Evolutionary conservation across 2,888 invertebrate genomes (phyloP).

Genomic region (Venusia cambrica): DNA sequence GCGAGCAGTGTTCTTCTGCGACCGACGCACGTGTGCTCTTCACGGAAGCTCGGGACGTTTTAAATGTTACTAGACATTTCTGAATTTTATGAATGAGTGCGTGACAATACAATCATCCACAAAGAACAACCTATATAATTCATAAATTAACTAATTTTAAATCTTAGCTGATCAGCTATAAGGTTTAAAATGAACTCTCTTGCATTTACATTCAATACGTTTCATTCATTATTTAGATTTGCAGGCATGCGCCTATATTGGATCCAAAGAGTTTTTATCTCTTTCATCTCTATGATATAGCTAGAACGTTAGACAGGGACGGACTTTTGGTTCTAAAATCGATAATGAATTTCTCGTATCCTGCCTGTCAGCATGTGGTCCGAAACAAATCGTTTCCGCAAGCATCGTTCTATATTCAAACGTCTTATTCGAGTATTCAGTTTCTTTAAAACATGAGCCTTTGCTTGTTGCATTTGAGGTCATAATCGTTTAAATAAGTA

Average conservation of each 20-base stretch:
- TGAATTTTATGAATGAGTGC: constrained; percentile 21
- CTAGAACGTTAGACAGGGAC: constrained; percentile 30
- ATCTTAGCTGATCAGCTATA: too few species aligned
- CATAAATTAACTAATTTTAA: constrained; percentile 18
- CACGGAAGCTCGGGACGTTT: constrained; percentile 6
- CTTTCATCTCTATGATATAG: constrained; percentile 29
- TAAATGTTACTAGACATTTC: constrained; percentile 10
- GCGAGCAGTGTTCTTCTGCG: neutral
- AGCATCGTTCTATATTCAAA: constrained; percentile 21
- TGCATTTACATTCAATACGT: constrained; percentile 2
- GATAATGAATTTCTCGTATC: constrained; percentile 72
- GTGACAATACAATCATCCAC: constrained; percentile 7
- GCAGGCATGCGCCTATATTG: constrained; percentile 46
- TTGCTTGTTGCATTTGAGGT: constrained; percentile 9
- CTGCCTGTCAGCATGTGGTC: constrained; percentile 73
- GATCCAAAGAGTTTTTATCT: constrained; percentile 46
- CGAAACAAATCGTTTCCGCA: constrained; percentile 76
- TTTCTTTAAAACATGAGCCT: constrained; percentile 20
- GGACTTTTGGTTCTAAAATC: constrained; percentile 59
- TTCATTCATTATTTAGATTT: constrained; percentile 18
- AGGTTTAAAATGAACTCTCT: rapidly evolving
- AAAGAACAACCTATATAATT: constrained; percentile 7
- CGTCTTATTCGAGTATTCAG: constrained; percentile 7
- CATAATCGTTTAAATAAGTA: constrained; percentile 19
- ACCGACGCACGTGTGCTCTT: constrained; percentile 4